phyloP scores from a whole-genome alignment of 2,888 invertebrate genomes.

The Diloba caeruleocephala region DNA sequence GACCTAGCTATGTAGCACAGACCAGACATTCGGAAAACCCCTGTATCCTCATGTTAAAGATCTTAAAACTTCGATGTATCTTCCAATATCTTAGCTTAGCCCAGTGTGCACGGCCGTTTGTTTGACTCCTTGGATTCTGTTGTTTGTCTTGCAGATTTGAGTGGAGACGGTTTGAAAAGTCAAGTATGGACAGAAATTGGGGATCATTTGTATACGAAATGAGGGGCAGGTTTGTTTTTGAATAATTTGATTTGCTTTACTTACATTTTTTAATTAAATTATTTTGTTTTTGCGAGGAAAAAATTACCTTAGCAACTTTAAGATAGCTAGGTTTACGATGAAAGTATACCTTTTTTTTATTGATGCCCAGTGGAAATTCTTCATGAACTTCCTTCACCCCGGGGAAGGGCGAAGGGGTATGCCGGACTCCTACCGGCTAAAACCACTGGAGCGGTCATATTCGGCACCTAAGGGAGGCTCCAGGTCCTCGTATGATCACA shows the following conservation, averaged over 20 bases:
- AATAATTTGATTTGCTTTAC: constrained; percentile 46
- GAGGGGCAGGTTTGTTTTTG: constrained; percentile 41
- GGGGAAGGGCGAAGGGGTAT: too few species aligned
- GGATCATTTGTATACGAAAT: constrained; percentile 37
- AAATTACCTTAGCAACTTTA: too few species aligned
- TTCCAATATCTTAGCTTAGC: constrained; percentile 2
- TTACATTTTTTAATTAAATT: constrained; percentile 24
- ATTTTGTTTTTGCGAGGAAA: constrained; percentile 2
- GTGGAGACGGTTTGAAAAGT: constrained; percentile 37
- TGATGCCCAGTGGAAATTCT: too few species aligned
- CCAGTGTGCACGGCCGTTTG: constrained; percentile 18
- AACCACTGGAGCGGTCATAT: too few species aligned
- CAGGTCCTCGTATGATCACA: too few species aligned
- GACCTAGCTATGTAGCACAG: too few species aligned
- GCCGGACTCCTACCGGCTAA: too few species aligned
- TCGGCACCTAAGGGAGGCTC: too few species aligned
- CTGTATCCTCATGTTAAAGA: background rate
- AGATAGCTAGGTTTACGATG: too few species aligned
- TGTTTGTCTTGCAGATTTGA: constrained; percentile 58
- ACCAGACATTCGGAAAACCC: too few species aligned
- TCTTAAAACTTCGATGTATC: background rate
- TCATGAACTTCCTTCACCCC: too few species aligned
- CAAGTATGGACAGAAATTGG: constrained; percentile 37
- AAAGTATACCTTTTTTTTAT: too few species aligned
- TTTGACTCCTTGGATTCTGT: constrained; percentile 39